These are phyloP conservation scores for Eriosoma lanigerum DNA, from an alignment of 1,140 invertebrate species.

Conservation along the genomic window DNA sequence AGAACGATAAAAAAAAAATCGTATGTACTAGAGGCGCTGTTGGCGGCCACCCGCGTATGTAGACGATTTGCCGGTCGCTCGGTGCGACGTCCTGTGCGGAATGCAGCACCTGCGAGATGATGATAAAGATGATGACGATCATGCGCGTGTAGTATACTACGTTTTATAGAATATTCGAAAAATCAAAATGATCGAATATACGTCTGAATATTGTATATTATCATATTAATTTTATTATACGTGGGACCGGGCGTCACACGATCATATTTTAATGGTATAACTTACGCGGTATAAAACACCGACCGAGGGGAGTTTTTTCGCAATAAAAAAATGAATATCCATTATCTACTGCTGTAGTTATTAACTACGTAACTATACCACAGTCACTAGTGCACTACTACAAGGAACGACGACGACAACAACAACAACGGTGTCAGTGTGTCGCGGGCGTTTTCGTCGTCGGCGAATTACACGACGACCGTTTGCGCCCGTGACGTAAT, in stretches of 20 bases:
- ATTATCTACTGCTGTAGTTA: too few species aligned
- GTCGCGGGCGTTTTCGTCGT: slow-evolving; percentile 43
- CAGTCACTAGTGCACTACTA: not conserved
- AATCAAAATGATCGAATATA: too few species aligned
- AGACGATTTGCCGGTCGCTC: not conserved
- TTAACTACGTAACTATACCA: too few species aligned
- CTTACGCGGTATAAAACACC: too few species aligned
- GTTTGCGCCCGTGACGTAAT: slow-evolving; percentile 21
- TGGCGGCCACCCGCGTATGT: not conserved
- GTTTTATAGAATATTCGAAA: too few species aligned
- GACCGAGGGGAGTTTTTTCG: too few species aligned
- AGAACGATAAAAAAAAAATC: slow-evolving; percentile 9
- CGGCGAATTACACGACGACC: not conserved
- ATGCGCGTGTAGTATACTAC: too few species aligned
- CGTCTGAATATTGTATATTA: too few species aligned
- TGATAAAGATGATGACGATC: not conserved
- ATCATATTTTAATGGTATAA: too few species aligned
- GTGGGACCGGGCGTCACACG: too few species aligned
- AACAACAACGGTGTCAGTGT: slow-evolving; percentile 43
- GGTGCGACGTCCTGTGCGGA: slow-evolving; percentile 26
- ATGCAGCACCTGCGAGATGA: slow-evolving; percentile 5
- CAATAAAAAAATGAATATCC: too few species aligned
- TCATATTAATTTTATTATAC: too few species aligned
- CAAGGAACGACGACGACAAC: not conserved
- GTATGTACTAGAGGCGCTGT: not conserved